phyloP scores from a whole-genome alignment of 2,888 invertebrate genomes.

The Philereme transversata region DNA sequence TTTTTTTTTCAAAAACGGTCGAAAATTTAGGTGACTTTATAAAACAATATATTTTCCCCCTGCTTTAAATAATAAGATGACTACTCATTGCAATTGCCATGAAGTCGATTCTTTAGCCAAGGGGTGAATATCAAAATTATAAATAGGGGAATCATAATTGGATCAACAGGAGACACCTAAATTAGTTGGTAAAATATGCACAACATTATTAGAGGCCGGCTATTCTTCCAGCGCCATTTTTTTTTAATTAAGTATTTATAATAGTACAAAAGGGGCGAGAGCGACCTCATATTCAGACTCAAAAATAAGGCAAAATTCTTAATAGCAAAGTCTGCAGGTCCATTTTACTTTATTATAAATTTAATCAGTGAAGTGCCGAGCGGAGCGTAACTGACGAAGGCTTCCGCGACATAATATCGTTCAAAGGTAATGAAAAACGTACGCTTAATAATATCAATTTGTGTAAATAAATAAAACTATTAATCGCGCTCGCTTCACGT shows the following conservation, averaged over 20 bases:
- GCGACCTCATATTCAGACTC: background rate
- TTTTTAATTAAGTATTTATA: conserved; percentile 57
- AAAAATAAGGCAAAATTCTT: too few relatives aligned
- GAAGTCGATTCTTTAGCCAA: conserved; percentile 38
- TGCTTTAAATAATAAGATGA: background rate
- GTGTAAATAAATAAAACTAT: too few relatives aligned
- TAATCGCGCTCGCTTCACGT: too few relatives aligned
- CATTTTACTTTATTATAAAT: background rate
- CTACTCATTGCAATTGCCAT: conserved; percentile 5
- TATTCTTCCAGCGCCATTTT: conserved; percentile 54
- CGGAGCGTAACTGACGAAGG: conserved; percentile 4
- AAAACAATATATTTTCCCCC: too few relatives aligned
- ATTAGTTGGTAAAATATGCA: conserved; percentile 76
- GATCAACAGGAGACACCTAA: conserved; percentile 60
- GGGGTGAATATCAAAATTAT: conserved; percentile 58
- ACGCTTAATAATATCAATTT: too few relatives aligned
- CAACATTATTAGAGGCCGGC: conserved; percentile 57
- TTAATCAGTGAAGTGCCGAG: conserved; percentile 9
- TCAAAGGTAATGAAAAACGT: conserved; percentile 7
- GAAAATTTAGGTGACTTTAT: too few relatives aligned
- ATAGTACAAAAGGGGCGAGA: conserved; percentile 15
- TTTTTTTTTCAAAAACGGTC: too few relatives aligned
- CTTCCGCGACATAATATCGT: background rate
- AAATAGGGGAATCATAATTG: conserved; percentile 61
- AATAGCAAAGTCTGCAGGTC: too few relatives aligned